Evolutionary conservation across 2,113 vertebrate species (phyloP).

Genomic region (Poecile atricapillus): DNA sequence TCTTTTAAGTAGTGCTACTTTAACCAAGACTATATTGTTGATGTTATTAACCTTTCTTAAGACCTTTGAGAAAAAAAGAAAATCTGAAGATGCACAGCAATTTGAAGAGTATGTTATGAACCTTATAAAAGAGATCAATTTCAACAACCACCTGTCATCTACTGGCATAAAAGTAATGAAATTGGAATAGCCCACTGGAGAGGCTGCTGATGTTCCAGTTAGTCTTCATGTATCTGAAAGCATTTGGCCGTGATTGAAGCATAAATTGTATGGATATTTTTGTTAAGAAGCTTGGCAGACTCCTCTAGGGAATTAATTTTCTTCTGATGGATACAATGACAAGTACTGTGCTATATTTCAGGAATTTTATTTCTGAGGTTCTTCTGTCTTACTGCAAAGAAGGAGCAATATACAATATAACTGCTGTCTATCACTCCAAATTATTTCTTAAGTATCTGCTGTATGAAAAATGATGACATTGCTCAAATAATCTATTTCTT

Average conservation of each 20-base stretch:
- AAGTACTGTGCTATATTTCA: not conserved
- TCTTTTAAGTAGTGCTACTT: not conserved
- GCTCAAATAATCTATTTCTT: not conserved
- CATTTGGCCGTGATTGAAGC: constrained; percentile 8
- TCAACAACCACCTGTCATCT: constrained; percentile 45
- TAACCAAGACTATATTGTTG: not conserved
- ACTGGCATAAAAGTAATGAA: constrained; percentile 24
- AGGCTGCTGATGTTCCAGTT: not conserved
- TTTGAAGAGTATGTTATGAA: constrained; percentile 35
- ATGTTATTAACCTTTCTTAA: constrained; percentile 20
- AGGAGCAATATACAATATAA: not conserved
- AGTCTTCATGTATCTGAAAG: constrained; percentile 36
- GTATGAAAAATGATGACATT: not conserved
- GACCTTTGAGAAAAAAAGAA: not conserved
- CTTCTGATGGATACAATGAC: not conserved
- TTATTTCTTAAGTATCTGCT: not conserved
- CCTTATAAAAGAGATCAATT: constrained; percentile 49
- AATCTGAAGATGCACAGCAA: not conserved
- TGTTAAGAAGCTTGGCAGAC: constrained; percentile 8
- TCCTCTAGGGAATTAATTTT: constrained; percentile 25
- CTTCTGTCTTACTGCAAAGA: not conserved
- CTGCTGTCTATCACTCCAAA: not conserved
- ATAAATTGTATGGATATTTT: constrained; percentile 53
- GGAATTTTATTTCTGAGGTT: not conserved
- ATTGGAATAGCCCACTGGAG: not conserved